Percentiles rank a stretch among this genome's conserved stretches.
Evolutionary conservation across 2,888 invertebrate species (phyloP).

Genomic region (Sipha maydis): DNA sequence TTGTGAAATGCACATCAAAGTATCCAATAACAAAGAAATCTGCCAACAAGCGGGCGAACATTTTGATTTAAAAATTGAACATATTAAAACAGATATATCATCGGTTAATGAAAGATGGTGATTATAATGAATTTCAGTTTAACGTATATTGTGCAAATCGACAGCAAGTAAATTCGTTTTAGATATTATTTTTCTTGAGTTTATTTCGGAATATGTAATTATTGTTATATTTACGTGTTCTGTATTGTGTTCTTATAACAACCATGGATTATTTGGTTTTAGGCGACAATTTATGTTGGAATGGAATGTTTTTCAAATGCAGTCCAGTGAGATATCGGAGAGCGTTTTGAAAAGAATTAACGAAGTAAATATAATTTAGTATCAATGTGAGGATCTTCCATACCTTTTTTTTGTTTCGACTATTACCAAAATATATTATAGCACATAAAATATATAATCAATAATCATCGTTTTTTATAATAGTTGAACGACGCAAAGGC

Average conservation of each 20-base stretch:
- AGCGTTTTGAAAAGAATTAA: not conserved
- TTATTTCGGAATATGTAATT: no score
- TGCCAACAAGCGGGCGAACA: not conserved
- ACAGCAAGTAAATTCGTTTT: no score
- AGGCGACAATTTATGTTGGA: not conserved
- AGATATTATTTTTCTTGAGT: no score
- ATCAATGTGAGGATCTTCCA: no score
- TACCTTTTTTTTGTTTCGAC: no score
- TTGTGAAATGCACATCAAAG: not conserved
- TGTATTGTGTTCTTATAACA: not conserved
- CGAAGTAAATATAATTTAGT: not conserved
- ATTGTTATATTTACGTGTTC: no score
- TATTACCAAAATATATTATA: no score
- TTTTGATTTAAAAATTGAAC: slow-evolving; percentile 25
- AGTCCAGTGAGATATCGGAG: not conserved
- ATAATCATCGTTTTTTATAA: no score
- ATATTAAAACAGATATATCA: slow-evolving; percentile 2
- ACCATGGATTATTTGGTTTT: not conserved
- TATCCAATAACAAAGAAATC: not conserved
- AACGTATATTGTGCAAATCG: no score
- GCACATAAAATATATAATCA: no score
- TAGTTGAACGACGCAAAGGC: no score
- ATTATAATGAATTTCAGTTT: not conserved
- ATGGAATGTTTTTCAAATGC: not conserved
- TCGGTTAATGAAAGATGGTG: not conserved